phyloP scores from a whole-genome alignment of 2,797 vertebrate species.

The Tadarida brasiliensis region DNA sequence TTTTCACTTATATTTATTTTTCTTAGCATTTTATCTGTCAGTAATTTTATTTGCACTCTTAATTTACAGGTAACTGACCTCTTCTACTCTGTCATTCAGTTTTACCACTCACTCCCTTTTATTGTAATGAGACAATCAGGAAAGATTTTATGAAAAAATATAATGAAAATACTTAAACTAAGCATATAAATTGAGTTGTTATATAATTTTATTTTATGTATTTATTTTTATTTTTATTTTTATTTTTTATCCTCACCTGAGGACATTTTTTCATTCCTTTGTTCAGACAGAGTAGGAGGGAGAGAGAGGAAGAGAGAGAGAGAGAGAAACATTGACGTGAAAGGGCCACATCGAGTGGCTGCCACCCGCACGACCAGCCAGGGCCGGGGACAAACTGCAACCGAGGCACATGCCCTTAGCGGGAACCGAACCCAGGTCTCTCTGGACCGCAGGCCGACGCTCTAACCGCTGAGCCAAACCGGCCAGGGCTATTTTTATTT shows the following conservation, averaged over 20 bases:
- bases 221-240: background rate
- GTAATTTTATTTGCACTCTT: conserved; percentile 27
- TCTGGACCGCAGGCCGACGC: no score
- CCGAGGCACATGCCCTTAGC: no score
- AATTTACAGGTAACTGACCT: background rate
- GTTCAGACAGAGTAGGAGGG: no score
- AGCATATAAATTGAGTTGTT: conserved; percentile 41
- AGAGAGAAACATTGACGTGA: no score
- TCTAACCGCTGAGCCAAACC: no score
- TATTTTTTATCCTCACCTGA: no score
- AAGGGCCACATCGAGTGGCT: no score
- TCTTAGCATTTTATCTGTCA: background rate
- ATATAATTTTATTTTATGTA: background rate
- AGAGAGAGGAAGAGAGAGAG: no score
- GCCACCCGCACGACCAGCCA: no score
- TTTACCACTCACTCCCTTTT: background rate
- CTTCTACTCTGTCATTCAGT: background rate
- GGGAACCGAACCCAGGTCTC: no score
- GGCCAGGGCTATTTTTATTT: background rate
- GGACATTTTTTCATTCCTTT: no score
- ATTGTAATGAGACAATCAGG: background rate
- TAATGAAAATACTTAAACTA: conserved; percentile 40
- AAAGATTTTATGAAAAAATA: conserved; percentile 51
- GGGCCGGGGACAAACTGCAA: no score
- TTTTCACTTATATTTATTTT: conserved; percentile 33